Evolutionary conservation across 2,797 vertebrate genomes (phyloP).

Genomic region (Sardinella longiceps): DNA sequence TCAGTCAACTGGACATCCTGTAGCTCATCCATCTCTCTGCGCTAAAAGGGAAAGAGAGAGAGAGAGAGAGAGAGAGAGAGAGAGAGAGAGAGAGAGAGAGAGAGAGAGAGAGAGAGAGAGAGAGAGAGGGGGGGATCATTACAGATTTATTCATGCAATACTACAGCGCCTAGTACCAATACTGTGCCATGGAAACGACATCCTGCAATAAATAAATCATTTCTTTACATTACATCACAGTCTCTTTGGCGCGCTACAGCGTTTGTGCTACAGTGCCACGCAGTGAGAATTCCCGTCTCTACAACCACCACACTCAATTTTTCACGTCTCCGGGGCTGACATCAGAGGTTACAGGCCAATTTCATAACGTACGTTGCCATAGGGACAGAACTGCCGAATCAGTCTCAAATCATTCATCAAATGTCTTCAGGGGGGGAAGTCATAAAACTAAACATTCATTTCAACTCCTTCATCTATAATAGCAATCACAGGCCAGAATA

Average conservation of each 20-base stretch:
- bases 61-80: constrained; percentile 6
- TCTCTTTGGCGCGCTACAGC: neutral
- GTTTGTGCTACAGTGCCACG: neutral
- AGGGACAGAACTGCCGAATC: neutral
- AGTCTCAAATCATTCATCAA: neutral
- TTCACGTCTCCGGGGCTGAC: neutral
- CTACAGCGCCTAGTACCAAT: neutral
- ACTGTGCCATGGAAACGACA: constrained; percentile 44
- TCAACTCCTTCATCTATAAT: neutral
- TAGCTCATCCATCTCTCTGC: constrained; percentile 88
- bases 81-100: neutral
- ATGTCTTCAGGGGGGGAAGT: neutral
- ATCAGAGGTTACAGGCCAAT: neutral
- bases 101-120: constrained; percentile 6
- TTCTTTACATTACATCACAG: constrained; percentile 54
- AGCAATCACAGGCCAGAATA: neutral
- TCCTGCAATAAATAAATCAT: constrained; percentile 39
- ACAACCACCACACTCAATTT: constrained; percentile 1
- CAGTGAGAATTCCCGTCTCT: neutral
- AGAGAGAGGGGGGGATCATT: neutral
- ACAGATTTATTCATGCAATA: neutral
- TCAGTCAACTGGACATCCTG: constrained; percentile 96
- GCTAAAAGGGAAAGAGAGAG: constrained; percentile 44
- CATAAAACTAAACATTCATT: neutral
- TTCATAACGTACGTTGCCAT: neutral